Base-by-base conservation (phyloP, 2,888 invertebrate genomes). In the Ornithoptera alexandrae region DNA sequence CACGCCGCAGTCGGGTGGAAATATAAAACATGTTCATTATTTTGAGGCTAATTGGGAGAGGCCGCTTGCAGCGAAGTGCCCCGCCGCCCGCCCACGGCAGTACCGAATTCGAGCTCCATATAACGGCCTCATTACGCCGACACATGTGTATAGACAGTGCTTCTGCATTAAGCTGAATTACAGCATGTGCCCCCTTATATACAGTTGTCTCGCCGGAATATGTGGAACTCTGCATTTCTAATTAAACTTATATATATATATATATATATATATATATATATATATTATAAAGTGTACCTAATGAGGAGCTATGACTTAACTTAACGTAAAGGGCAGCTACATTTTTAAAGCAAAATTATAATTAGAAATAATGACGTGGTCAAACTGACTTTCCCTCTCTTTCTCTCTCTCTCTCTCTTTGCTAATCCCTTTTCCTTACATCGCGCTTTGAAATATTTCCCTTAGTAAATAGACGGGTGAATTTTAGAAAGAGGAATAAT, bases 1-100 rank as follows among this genome's bases (percentile, higher is more conserved):
- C 89, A 90, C 80, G 86, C 89, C 88, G 88, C 89, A 87, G 88
- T 89, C 89, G 81, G 84, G 85, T 89, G 87, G 85, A 90, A 92
- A 90, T 92, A 93, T 92, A 92, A 92, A 93, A 92, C 92, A 92
- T 92, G 92, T 92, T 93, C 92, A 92, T 93, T 93, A 93, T 92
- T 92, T 90, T 89, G 89, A 88, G 89, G 91, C 91, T 93, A 93
- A 93, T 93, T 93, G 93, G 92, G 85, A 82, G 84, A 89, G 89
- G 89, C 86, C 89, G 89, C 89, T 90, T 86, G 90, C 90, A 88
- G 88, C 84, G 85, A 79, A 82, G 85, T 87, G 85, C 80, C 81
- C 77, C 62, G 76, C 83, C 85, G 84, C 85, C 84, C 87, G 89
- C 90, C 90, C 88, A 83, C 88, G 90, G 90, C 90, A 82, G 79